Evolutionary conservation across 2,888 invertebrate species (phyloP).

Genomic region (Cyrtodaria siliqua): DNA sequence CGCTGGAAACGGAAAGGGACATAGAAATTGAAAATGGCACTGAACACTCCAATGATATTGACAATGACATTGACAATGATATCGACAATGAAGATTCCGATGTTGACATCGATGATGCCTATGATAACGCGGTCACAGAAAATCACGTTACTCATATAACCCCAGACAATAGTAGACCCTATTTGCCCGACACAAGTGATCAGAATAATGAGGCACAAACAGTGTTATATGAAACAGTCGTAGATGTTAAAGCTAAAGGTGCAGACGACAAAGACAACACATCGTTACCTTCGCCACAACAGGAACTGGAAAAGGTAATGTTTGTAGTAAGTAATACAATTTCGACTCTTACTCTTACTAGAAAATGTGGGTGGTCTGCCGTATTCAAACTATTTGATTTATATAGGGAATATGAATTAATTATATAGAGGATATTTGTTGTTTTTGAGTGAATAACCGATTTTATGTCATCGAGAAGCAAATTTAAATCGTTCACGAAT

Average conservation of each 20-base stretch:
- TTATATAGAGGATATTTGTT: too few relatives aligned
- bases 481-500: too few relatives aligned
- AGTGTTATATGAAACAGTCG: neutral
- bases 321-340: too few relatives aligned
- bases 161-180: constrained; percentile 17
- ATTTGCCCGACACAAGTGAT: constrained; percentile 36
- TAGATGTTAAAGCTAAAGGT: neutral
- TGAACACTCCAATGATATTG: constrained; percentile 1
- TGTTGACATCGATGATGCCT: constrained; percentile 44
- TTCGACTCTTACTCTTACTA: too few relatives aligned
- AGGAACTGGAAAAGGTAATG: too few relatives aligned
- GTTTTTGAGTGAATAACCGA: too few relatives aligned
- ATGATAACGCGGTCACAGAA: constrained; percentile 5
- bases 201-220: constrained; percentile 3
- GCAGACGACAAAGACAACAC: neutral
- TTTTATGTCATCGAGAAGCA: too few relatives aligned
- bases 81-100: constrained; percentile 53
- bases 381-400: too few relatives aligned
- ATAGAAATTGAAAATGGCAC: constrained; percentile 1
- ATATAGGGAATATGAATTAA: too few relatives aligned
- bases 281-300: too few relatives aligned
- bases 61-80: constrained; percentile 48
- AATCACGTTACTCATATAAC: neutral
- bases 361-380: too few relatives aligned
- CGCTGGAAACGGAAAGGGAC: constrained; percentile 4